phyloP scores from a whole-genome alignment of 2,888 invertebrate genomes.

The Amphipoea lucens region DNA sequence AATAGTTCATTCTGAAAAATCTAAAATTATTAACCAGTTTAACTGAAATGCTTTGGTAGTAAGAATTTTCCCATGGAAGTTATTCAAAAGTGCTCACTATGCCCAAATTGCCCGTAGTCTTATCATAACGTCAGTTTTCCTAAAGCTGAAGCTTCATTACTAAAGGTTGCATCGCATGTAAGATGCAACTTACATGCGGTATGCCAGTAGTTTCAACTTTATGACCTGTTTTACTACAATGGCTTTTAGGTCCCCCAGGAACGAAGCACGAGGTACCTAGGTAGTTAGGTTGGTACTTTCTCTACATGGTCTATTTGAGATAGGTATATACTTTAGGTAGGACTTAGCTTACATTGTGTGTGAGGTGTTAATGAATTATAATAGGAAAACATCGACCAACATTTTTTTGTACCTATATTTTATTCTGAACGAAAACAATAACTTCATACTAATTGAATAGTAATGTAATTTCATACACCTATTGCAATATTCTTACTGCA shows the following conservation, averaged over 20 bases:
- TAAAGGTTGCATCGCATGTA: constrained; percentile 51
- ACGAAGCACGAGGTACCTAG: constrained; percentile 14
- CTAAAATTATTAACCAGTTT: background rate
- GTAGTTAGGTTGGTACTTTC: constrained; percentile 22
- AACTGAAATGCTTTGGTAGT: background rate
- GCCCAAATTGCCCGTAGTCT: background rate
- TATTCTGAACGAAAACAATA: background rate
- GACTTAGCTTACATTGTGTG: constrained; percentile 6
- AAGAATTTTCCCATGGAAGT: background rate
- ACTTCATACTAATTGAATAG: background rate
- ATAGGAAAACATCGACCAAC: background rate
- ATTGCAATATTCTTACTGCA: background rate
- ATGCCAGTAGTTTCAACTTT: constrained; percentile 47
- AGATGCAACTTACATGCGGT: constrained; percentile 59
- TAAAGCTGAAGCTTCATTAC: constrained; percentile 38
- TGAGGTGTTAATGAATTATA: background rate
- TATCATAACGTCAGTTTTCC: background rate
- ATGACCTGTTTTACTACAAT: constrained; percentile 59
- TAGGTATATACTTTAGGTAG: background rate
- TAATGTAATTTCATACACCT: background rate
- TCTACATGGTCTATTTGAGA: constrained; percentile 32
- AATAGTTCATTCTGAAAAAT: background rate
- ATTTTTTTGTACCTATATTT: background rate
- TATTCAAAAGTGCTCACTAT: background rate
- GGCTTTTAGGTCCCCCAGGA: constrained; percentile 55